phyloP scores from a whole-genome alignment of 2,113 vertebrate genomes.

The Thamnophis sirtalis region DNA sequence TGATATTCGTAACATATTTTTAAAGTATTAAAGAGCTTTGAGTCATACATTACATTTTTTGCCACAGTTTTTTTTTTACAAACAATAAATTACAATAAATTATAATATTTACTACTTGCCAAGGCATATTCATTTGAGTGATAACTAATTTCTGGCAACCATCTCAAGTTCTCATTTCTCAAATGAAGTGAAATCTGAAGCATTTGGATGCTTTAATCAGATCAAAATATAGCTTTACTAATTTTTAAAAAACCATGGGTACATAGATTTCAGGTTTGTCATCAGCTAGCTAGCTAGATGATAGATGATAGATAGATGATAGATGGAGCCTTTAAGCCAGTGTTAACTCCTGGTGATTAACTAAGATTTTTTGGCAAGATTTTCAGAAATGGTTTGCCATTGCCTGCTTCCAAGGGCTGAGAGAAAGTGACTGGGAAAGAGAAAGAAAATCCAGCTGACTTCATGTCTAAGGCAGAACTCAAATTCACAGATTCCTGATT shows the following conservation, averaged over 20 bases:
- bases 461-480: neutral
- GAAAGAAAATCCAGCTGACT: neutral
- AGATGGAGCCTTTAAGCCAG: neutral
- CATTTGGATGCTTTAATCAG: neutral
- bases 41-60: no score
- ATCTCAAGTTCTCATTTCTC: slow-evolving; percentile 11
- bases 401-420: neutral
- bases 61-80: no score
- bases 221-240: neutral
- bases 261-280: slow-evolving; percentile 6
- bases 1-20: slow-evolving; percentile 12
- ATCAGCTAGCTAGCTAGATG: neutral
- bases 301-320: neutral
- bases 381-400: neutral
- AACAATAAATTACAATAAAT: slow-evolving; percentile 13
- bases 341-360: neutral
- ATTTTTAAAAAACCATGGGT: neutral
- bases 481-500: neutral
- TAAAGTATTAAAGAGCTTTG: neutral
- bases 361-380: neutral
- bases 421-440: neutral
- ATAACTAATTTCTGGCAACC: slow-evolving; percentile 9
- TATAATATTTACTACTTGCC: slow-evolving; percentile 2
- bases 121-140: slow-evolving; percentile 21
- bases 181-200: slow-evolving; percentile 34